Percentiles rank a stretch among this genome's conserved stretches.
Conservation (phyloP, 2,113 vertebrate species). For the Monarcha castaneiventris region DNA sequence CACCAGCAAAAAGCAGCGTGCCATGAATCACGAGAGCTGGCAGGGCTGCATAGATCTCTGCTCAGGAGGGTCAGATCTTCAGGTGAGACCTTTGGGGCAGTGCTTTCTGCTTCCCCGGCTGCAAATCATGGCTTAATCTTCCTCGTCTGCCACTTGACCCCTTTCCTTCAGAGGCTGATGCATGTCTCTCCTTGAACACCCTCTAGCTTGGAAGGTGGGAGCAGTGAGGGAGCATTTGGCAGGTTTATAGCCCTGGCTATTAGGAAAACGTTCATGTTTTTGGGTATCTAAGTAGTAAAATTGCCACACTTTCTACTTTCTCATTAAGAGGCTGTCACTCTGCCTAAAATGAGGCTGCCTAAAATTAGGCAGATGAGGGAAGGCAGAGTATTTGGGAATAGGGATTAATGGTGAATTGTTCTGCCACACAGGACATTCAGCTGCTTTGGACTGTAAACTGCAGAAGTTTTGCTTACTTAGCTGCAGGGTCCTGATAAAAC, state of each 20-base stretch:
- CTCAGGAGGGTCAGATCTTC: slow-evolving; percentile 25
- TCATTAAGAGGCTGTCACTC: background rate
- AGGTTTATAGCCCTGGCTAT: background rate
- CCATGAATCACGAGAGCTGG: slow-evolving; percentile 2
- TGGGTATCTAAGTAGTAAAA: background rate
- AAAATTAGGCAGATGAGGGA: background rate
- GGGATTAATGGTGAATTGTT: background rate
- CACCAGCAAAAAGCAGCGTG: background rate
- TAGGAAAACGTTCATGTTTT: background rate
- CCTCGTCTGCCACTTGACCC: background rate
- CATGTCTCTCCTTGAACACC: slow-evolving; percentile 45
- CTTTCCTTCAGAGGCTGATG: background rate
- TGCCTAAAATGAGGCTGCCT: background rate
- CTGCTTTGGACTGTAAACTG: background rate
- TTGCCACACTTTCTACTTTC: background rate
- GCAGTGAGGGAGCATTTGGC: background rate
- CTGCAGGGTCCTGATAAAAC: background rate
- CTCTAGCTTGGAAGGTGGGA: background rate
- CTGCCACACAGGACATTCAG: background rate
- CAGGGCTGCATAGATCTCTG: background rate
- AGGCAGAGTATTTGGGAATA: background rate
- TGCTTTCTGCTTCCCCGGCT: background rate
- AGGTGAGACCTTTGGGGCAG: slow-evolving; percentile 18
- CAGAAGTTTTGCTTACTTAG: background rate
- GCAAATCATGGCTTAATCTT: slow-evolving; percentile 43